These are phyloP conservation scores for Drosophila prosaltans DNA, from an alignment of 1,140 invertebrate genomes.

Conservation along the genomic window DNA sequence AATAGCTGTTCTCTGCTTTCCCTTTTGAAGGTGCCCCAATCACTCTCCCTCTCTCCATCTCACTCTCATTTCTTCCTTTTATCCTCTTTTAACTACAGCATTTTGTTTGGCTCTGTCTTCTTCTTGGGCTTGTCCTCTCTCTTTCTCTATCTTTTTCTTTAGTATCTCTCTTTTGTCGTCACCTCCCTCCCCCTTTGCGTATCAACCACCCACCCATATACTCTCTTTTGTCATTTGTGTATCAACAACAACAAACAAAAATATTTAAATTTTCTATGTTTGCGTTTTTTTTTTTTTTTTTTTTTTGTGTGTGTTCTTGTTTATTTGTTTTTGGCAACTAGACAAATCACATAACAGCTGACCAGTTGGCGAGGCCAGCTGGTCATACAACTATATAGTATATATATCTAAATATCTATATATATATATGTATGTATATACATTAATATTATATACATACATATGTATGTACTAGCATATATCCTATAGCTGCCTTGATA, in stretches of 20 bases:
- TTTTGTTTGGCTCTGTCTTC: not conserved
- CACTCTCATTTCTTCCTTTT: not conserved
- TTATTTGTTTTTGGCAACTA: constrained; percentile 60
- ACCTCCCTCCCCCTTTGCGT: too few species aligned
- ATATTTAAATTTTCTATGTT: constrained; percentile 19
- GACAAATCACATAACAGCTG: constrained; percentile 74
- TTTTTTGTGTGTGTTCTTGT: constrained; percentile 2
- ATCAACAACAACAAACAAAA: too few species aligned
- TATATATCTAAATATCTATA: constrained; percentile 12
- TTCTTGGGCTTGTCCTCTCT: not conserved
- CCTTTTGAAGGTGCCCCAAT: constrained; percentile 29
- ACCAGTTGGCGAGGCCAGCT: constrained; percentile 72
- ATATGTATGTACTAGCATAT: constrained; percentile 12
- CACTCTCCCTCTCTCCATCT: not conserved
- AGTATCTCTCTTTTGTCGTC: too few species aligned
- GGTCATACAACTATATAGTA: constrained; percentile 42
- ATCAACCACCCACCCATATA: too few species aligned
- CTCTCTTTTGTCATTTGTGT: too few species aligned
- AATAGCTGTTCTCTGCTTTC: constrained; percentile 16
- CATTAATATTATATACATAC: not conserved
- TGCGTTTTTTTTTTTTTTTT: constrained; percentile 10
- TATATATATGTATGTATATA: not conserved
- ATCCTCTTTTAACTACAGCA: not conserved
- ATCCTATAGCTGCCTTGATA: constrained; percentile 49
- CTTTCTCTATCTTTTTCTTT: not conserved